Base-by-base conservation (phyloP, 2,113 vertebrate species). In the Tor tambroides region DNA sequence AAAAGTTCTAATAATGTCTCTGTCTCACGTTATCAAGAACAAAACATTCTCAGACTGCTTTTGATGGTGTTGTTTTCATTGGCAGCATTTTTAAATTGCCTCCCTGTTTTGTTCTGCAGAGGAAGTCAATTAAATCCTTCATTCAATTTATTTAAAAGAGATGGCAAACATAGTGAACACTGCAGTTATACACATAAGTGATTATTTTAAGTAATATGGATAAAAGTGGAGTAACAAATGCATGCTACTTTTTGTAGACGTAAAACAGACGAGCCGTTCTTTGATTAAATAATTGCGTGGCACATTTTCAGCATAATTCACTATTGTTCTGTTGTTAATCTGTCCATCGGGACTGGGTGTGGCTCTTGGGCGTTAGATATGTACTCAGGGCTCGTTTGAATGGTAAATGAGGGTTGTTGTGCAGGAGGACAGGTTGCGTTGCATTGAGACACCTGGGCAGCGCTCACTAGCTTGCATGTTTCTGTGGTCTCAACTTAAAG, bases 351-450 rank as follows among this genome's bases (percentile, higher is more conserved):
- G 46, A 19, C 61, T 72, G 67, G 63, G 87, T 54, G 77, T 69
- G 78, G 19, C 63, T n/a, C 49, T 21, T 43, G 17, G 49, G 74
- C 26, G 65, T 43, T 72, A 77, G 67, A 76, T 76, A 46, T 90
- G 78, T 46, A 49, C 14, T 84, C 77, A 15, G 19, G 30, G 74
- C 80, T 87, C 23, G 86, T 91, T 91, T 91, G 90, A 87, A 81
- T 90, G 77, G 86, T 81, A 91, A 91, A 93, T 92, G 21, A 21
- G 1, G 14, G 32, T 74, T 30, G 38, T 51, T 79, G 63, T 10
- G 28, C 59, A 56, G 75, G 26, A 32, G 49, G 75, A 56, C 81
- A 84, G 59, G 26, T 56, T 61, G 17, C 8, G 38, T 76, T 80
- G 75, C 51, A 54, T 41, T 83, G 49, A 74, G 17, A 56, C 21